A percentile compares a stretch with the other conserved stretches of the same genome.
Conservation (phyloP, 2,888 invertebrate genomes). For the Pterostichus madidus region DNA sequence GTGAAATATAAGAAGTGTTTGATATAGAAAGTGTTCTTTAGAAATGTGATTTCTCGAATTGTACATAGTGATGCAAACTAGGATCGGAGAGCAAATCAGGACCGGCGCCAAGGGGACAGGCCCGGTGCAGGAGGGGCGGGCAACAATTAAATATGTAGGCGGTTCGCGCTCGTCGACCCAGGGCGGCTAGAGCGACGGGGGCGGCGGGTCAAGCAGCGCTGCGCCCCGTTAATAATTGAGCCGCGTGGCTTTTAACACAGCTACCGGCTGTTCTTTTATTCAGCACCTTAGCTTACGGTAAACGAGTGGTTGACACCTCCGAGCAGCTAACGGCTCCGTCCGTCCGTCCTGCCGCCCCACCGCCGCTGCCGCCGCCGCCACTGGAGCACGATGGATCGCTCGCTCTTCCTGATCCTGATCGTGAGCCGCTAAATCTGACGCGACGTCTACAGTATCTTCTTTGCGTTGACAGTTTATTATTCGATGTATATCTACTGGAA, state of each 20-base stretch:
- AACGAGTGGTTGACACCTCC: conserved; percentile 78
- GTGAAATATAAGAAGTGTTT: too few species aligned
- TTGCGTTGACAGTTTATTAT: conserved; percentile 20
- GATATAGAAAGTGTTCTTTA: not conserved
- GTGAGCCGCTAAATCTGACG: conserved; percentile 30
- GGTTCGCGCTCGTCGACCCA: conserved; percentile 73
- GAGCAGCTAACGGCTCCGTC: conserved; percentile 68
- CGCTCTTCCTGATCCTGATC: conserved; percentile 45
- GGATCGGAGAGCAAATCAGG: conserved; percentile 52
- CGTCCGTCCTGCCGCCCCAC: conserved; percentile 69
- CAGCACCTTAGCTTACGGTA: conserved; percentile 76
- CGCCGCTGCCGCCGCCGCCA: not conserved
- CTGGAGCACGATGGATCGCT: conserved; percentile 9
- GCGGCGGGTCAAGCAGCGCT: conserved; percentile 76
- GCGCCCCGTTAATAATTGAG: conserved; percentile 76
- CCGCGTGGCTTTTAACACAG: conserved; percentile 78
- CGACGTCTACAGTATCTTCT: conserved; percentile 4
- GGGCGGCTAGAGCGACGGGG: conserved; percentile 71
- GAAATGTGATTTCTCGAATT: not conserved
- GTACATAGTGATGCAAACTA: conserved; percentile 44
- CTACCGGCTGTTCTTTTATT: conserved; percentile 77
- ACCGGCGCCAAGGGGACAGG: conserved; percentile 19
- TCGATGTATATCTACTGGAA: not conserved
- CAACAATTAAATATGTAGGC: conserved; percentile 78
- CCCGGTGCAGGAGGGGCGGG: conserved; percentile 58